Evolutionary conservation across 1,140 invertebrate species (phyloP), one percentile per base, ranked within the genome.

Genomic region (Apocrypta bakeri): DNA sequence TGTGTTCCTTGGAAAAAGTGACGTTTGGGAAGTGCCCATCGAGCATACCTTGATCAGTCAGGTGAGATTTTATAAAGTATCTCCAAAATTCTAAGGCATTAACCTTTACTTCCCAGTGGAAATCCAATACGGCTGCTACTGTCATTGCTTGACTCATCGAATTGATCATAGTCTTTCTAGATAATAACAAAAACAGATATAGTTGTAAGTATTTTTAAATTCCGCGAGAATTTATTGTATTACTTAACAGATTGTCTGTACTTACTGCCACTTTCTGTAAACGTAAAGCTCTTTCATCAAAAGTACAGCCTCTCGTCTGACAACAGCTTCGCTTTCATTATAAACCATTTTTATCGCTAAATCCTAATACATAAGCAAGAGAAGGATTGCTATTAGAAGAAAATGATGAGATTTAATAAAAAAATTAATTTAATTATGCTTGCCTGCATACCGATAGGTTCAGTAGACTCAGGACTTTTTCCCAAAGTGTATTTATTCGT

Each of bases 21-120:
- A 96, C 94, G 0, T 93, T 93, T 0, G 96, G 96, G 90, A 97
- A 97, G 0, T 92, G 92, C 0, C 95, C 95, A 86, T 97, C 96
- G 1, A 97, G 93, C 95, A 97, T 96, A 37, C 96, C 96, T 90
- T 96, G 95, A 86, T 96, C 93, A 0, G 91, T 93, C 2, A 96
- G 88, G 83, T 94, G 92, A 2, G 93, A 93, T 21, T 93, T 90
- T 21, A 96, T 95, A 21, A 95, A 94, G 31, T 94, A 89, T 61
- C 92, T 92, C 96, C 96, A 97, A 84, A 95, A 96, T 69, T 94
- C 90, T 0, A 97, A 86, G 0, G 95, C 94, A 73, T 93, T 94
- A 0, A 95, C 86, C 88, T 96, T 96, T 0, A 96, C 96, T 89
- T 97, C 96, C 95, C 96, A 96, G 86, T 97, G 95, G 66, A 96